phyloP scores from a whole-genome alignment of 35 echinoderm and acorn worm species.

The Patiria miniata region DNA sequence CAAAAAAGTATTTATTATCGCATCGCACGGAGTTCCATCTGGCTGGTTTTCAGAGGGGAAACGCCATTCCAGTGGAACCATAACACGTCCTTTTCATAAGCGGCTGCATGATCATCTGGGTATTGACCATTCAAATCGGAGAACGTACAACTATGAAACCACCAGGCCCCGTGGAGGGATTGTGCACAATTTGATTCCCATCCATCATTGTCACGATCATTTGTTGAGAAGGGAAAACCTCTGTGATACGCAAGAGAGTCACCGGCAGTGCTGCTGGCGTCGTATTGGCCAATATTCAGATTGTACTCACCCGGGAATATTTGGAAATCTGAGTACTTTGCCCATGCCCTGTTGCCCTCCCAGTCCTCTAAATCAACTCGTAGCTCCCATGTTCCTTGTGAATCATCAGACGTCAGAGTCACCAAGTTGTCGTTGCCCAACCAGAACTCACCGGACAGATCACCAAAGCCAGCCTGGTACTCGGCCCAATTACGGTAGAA shows the following conservation, averaged over 20 bases:
- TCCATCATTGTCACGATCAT: neutral
- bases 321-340: constrained; percentile 4
- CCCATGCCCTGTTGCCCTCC: neutral
- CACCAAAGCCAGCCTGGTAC: constrained; percentile 46
- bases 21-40: neutral
- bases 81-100: neutral
- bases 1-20: too few species aligned
- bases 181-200: neutral
- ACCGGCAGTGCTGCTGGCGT: neutral
- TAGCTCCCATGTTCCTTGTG: constrained; percentile 20
- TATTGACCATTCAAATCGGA: neutral
- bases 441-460: constrained; percentile 52
- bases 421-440: constrained; percentile 37
- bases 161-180: neutral
- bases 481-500: constrained; percentile 42
- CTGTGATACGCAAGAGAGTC: neutral
- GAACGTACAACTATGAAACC: neutral
- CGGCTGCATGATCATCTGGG: neutral
- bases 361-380: constrained; percentile 42
- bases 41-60: neutral
- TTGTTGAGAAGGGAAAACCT: neutral
- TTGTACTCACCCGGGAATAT: neutral
- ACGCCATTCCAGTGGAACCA: neutral
- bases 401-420: neutral
- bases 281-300: neutral